These are phyloP conservation scores for Tychaedon coryphoeus DNA, from an alignment of 2,113 vertebrate genomes.

Conservation along the genomic window DNA sequence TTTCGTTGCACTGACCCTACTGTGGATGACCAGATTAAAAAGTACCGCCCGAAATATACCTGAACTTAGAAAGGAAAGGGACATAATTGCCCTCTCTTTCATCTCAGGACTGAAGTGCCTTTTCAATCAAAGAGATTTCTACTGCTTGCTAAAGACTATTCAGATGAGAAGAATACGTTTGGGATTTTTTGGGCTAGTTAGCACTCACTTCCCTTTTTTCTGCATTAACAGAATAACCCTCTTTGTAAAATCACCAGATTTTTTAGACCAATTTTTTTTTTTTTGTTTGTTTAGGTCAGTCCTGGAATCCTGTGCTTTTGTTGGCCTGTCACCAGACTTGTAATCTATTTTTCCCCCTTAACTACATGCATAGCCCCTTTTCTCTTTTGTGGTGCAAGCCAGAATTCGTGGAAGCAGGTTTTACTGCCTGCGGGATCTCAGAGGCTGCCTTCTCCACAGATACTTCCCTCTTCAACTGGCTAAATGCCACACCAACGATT, in stretches of 20 bases:
- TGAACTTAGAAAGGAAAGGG: background rate
- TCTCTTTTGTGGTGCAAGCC: slow-evolving; percentile 7
- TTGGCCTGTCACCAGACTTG: slow-evolving; percentile 37
- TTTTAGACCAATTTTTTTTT: background rate
- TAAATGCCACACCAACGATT: background rate
- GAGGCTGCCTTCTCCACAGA: background rate
- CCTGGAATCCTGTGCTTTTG: slow-evolving; percentile 36
- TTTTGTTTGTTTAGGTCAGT: slow-evolving; percentile 10
- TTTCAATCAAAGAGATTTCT: slow-evolving; percentile 29
- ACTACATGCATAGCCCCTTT: slow-evolving; percentile 4
- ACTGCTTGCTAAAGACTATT: slow-evolving; percentile 29
- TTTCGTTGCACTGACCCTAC: background rate
- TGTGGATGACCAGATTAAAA: background rate
- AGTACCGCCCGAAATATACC: background rate
- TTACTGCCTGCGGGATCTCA: background rate
- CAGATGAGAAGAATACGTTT: slow-evolving; percentile 20
- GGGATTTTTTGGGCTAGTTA: slow-evolving; percentile 44
- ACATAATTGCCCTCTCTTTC: slow-evolving; percentile 45
- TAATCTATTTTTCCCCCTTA: background rate
- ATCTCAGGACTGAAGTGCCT: slow-evolving; percentile 16
- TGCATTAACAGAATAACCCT: background rate
- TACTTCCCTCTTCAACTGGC: background rate
- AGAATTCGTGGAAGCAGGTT: slow-evolving; percentile 26
- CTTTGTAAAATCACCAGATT: slow-evolving; percentile 13
- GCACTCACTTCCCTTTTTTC: background rate